Percentiles rank a stretch among this genome's conserved stretches.
Evolutionary conservation across 2,113 vertebrate genomes (phyloP).

Genomic region (Muscicapa adusta): DNA sequence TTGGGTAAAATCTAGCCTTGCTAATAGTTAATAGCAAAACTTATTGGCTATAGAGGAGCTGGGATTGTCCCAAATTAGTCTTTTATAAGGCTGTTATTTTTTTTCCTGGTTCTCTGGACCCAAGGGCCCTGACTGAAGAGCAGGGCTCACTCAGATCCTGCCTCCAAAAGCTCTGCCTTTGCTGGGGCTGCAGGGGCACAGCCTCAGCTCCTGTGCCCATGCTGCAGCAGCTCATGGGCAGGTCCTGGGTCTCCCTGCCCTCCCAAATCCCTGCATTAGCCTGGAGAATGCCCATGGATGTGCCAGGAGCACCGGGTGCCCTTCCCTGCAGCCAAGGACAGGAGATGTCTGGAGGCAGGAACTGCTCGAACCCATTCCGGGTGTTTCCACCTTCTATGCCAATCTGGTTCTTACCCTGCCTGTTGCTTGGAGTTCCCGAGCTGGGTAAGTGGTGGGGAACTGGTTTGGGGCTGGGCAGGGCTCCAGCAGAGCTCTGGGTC

Average conservation of each 20-base stretch:
- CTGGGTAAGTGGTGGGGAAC: not conserved
- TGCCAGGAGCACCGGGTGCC: rapidly evolving
- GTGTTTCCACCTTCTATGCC: not conserved
- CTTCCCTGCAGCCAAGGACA: rapidly evolving
- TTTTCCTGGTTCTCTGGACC: not conserved
- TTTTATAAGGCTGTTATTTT: not conserved
- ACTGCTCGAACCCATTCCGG: not conserved
- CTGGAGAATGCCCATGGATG: not conserved
- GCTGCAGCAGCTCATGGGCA: rapidly evolving
- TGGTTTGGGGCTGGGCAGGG: not conserved
- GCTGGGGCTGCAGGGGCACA: not conserved
- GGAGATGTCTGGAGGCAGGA: not conserved
- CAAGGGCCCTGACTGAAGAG: not conserved
- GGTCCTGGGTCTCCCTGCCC: not conserved
- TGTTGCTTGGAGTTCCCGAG: not conserved
- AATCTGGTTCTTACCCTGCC: not conserved
- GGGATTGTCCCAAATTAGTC: not conserved
- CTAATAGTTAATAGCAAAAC: not conserved
- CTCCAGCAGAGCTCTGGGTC: not conserved
- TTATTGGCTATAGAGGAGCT: not conserved
- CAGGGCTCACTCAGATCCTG: not conserved
- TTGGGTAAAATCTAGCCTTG: not conserved
- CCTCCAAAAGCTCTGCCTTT: not conserved
- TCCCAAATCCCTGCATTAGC: not conserved
- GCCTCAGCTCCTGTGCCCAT: not conserved